Conservation (phyloP, 2,888 invertebrate genomes). For the Siphonodentalium dalli region DNA sequence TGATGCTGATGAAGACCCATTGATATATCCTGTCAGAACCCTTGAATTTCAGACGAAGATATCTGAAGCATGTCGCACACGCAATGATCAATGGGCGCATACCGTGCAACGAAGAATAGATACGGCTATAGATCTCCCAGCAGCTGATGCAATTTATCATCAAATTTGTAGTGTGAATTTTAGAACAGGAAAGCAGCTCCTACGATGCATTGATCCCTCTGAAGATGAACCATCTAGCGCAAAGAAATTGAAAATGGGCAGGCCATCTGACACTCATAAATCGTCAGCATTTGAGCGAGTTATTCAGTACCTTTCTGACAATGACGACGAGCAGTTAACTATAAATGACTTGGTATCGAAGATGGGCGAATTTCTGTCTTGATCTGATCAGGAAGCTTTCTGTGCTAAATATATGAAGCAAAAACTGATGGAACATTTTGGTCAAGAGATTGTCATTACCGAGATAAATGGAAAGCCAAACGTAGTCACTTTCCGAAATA, state of each 20-base stretch:
- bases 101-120: constrained; percentile 5
- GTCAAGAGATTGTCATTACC: constrained; percentile 24
- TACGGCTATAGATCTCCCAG: constrained; percentile 4
- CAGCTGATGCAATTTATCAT: constrained; percentile 13
- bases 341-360: neutral
- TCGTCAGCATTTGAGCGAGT: neutral
- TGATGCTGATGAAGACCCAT: neutral
- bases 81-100: constrained; percentile 12
- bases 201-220: neutral
- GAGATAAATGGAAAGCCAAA: constrained; percentile 24
- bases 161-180: constrained; percentile 3
- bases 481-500: constrained; percentile 24
- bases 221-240: too few species aligned
- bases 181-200: constrained; percentile 1
- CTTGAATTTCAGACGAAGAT: constrained; percentile 3
- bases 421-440: constrained; percentile 23
- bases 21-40: neutral
- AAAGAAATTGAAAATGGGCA: constrained; percentile 1
- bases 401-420: constrained; percentile 17
- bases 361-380: neutral
- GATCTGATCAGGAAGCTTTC: neutral
- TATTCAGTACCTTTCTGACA: neutral
- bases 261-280: neutral
- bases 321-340: constrained; percentile 4
- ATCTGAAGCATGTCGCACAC: constrained; percentile 4